A percentile compares a stretch with the other conserved stretches of the same genome.
Evolutionary conservation across 2,888 invertebrate genomes (phyloP).

Genomic region (Stenodema calcarata): DNA sequence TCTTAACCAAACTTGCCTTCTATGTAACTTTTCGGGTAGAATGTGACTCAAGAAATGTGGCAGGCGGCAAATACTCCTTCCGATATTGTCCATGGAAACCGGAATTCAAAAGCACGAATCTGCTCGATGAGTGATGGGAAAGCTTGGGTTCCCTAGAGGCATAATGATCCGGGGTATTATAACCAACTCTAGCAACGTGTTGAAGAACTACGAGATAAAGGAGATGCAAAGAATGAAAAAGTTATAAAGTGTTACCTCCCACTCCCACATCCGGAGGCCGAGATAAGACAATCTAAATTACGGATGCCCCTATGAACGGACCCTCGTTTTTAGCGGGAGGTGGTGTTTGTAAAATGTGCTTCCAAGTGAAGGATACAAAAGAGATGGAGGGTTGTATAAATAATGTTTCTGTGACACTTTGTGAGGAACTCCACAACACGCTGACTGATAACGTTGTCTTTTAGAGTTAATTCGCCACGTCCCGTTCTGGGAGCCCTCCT

Average conservation of each 20-base stretch:
- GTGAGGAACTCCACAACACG: not conserved
- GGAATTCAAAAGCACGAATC: too few relatives aligned
- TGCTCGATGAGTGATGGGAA: too few relatives aligned
- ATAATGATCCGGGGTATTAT: not conserved
- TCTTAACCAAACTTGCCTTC: too few relatives aligned
- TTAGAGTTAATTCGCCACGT: not conserved
- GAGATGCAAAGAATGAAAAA: not conserved
- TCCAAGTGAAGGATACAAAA: not conserved
- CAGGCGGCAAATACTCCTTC: too few relatives aligned
- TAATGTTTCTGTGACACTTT: not conserved
- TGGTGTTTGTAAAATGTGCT: not conserved
- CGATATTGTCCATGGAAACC: too few relatives aligned
- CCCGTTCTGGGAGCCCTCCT: not conserved
- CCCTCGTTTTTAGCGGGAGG: not conserved
- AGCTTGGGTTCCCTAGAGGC: too few relatives aligned
- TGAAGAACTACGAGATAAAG: not conserved
- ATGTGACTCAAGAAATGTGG: too few relatives aligned
- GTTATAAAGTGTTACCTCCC: not conserved
- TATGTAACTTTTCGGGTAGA: too few relatives aligned
- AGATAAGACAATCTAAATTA: not conserved
- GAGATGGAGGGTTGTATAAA: not conserved
- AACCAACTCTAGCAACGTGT: not conserved
- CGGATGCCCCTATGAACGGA: not conserved
- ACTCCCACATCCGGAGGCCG: not conserved
- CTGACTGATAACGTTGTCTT: not conserved